Evolutionary conservation across 2,888 invertebrate genomes (phyloP), one percentile per base, ranked within the genome.

Genomic region (Phorcus lineatus): DNA sequence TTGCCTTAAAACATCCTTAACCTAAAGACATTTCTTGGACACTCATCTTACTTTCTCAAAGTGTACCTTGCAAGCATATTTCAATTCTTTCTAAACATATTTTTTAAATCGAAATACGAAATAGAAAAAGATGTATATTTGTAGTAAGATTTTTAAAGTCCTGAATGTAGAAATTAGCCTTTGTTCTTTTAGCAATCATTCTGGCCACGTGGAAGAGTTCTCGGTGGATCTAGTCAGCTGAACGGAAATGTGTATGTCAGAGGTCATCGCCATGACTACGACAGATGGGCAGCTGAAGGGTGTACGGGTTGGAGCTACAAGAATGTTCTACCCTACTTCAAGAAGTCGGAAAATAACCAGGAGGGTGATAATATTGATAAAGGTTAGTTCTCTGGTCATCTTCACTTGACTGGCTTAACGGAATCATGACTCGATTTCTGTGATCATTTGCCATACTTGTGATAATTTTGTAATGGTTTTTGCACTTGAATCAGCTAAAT

Each of bases 161-260:
- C 3, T 55, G n/a, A 55, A 19, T 2, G 4, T 55, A 55, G 55
- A 36, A 36, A 36, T n/a, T 55, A 11, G n/a, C 11, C n/a, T n/a
- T 55, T 7, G 2, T 19, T 66, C 28, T 36, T 36, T 4, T 28
- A 62, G 62, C 24, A 17, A 28, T 28, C 62, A 28, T 24, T 1
- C 62, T 97, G 97, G 97, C 97, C 97, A 0, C 95, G 97, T 81
- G 98, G 98, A 75, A 97, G 97, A 94, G 97, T 97, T 0, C 94
- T 97, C 0, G 97, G 97, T 0, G 98, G 98, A 0, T 96, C 96
- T 4, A 96, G 96, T 55, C 97, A 97, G 0, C 94, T 97, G 0
- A 97, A 97, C 91, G 97, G 97, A 0, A 97, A 98, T 97, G 94
- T 97, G 0, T 98, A 98, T 94, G 96, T 97, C 17, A 94, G 98